These are phyloP conservation scores for Ips typographus DNA, from an alignment of 1,140 invertebrate species.

Conservation along the genomic window DNA sequence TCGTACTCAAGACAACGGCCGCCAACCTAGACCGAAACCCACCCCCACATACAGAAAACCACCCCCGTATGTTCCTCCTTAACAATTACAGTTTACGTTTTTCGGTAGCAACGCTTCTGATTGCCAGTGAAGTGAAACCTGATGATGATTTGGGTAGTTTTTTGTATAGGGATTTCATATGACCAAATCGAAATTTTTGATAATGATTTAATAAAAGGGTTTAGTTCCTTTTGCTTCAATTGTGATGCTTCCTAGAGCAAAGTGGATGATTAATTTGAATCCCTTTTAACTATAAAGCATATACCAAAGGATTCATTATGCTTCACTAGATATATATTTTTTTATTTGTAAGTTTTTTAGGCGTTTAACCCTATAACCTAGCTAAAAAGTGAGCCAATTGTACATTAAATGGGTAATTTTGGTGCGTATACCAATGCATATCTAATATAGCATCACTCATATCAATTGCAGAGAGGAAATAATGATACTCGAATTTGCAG, in stretches of 20 bases:
- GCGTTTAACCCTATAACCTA: background rate
- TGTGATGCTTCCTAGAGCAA: conserved; percentile 2
- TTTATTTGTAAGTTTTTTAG: background rate
- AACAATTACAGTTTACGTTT: conserved; percentile 57
- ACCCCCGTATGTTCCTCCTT: conserved; percentile 89
- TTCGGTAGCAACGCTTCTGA: conserved; percentile 43
- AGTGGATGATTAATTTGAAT: background rate
- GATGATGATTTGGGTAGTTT: background rate
- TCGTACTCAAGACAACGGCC: conserved; percentile 55
- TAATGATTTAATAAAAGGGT: background rate
- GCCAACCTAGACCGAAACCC: conserved; percentile 76
- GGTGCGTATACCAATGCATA: background rate
- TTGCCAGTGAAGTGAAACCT: conserved; percentile 26
- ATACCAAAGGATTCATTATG: conserved; percentile 19
- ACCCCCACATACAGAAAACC: conserved; percentile 87
- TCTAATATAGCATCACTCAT: background rate
- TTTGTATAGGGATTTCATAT: background rate
- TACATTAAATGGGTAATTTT: background rate
- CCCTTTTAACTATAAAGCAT: conserved; percentile 3
- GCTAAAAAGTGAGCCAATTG: background rate
- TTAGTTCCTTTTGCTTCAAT: background rate
- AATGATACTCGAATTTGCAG: background rate
- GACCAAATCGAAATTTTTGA: conserved; percentile 1
- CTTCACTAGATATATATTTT: conserved; percentile 9
- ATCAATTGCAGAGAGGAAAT: too few species aligned